Evolutionary conservation across 1,140 invertebrate genomes (phyloP), one percentile per base, ranked within the genome.

Genomic region (Drosophila elegans): DNA sequence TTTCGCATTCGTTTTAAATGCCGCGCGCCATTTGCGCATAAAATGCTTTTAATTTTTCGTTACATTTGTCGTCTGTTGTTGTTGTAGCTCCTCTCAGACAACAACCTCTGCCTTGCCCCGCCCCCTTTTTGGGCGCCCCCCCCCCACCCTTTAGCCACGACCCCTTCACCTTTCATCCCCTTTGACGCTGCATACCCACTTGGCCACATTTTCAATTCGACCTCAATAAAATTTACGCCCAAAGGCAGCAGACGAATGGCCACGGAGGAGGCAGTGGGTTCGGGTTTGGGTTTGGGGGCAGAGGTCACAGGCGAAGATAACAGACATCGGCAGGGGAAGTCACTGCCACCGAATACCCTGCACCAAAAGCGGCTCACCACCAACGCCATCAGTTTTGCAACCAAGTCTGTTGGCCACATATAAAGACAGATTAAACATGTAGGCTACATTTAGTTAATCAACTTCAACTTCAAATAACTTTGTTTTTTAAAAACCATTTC

Each of bases 21-120:
- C 78, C 51, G 82, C 61, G 61, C 84, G 77, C 84, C 84, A 89
- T 89, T 89, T 83, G 84, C 64, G 69, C 84, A 83, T 89, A 78
- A 89, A 89, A 89, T 83, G 84, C 84, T 89, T 89, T 89, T 89
- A 80, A 89, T 89, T 89, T 89, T 74, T 80, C 63, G 78, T 75
- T 83, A 80, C 84, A 89, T 83, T 83, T 74, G 77, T 83, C 79
- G 59, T 57, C 62, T 32, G 45, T 51, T 60, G 10, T 61, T 29
- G 25, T 54, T 53, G 38, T 10, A 49, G 10, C 42, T 45, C 27
- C 39, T 34, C 27, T 12, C 61, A 66, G 62, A 45, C 64, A 44
- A 44, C 61, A 54, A 46, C 41, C 53, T 57, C 38, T 9, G 29
- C 44, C 54, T 46, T 51, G 25, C 25, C 45, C 21, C 29, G 13